Evolutionary conservation across 2,113 vertebrate genomes (phyloP).

Genomic region (Scomber japonicus): DNA sequence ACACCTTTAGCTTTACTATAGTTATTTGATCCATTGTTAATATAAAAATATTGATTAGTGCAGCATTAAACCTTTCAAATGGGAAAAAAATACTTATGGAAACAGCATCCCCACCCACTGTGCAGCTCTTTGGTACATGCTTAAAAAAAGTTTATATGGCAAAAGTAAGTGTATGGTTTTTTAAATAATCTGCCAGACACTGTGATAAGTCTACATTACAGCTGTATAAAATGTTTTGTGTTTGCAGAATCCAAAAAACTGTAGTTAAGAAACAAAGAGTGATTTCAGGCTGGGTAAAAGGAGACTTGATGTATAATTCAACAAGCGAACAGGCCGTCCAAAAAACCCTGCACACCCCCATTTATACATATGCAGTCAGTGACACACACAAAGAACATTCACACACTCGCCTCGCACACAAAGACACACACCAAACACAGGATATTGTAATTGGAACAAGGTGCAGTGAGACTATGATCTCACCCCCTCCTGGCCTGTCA

Average conservation of each 20-base stretch:
- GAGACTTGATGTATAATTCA: conserved; percentile 58
- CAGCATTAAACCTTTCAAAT: neutral
- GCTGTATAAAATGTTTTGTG: conserved; percentile 11
- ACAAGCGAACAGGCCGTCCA: conserved; percentile 43
- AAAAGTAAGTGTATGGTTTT: neutral
- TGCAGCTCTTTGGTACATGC: neutral
- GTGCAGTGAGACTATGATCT: conserved; percentile 82
- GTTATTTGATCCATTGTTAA: neutral
- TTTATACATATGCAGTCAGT: conserved; percentile 62
- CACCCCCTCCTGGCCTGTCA: conserved; percentile 76
- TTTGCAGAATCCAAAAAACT: neutral
- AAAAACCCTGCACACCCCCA: conserved; percentile 56
- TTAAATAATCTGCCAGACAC: neutral
- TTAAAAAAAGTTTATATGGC: neutral
- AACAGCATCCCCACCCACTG: neutral
- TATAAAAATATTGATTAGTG: neutral
- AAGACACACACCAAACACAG: conserved; percentile 67
- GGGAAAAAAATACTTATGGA: conserved; percentile 18
- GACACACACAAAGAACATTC: conserved; percentile 44
- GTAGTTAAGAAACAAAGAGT: conserved; percentile 41
- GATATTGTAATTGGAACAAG: conserved; percentile 87
- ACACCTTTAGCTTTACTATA: neutral
- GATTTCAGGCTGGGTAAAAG: conserved; percentile 30
- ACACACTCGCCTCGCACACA: conserved; percentile 23
- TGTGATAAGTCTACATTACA: neutral